Base-by-base conservation (phyloP, 2,113 vertebrate genomes). In the Apteryx mantelli region DNA sequence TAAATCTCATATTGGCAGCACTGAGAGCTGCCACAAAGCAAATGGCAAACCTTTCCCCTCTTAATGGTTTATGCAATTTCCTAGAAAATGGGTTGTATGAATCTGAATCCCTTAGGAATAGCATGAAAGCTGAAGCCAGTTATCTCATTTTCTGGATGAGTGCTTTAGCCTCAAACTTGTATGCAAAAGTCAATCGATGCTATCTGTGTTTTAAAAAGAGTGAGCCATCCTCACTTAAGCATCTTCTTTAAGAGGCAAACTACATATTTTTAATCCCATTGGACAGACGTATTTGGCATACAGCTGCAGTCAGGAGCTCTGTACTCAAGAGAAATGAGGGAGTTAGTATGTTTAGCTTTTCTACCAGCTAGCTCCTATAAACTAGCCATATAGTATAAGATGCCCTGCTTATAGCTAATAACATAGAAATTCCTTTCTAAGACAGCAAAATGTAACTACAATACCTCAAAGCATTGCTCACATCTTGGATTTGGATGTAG, bases 91-190 rank as follows among this genome's bases (percentile, higher is more conserved):
- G 22, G 8, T 16, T 91, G 34, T 56, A 48, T 70, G 77, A 75
- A 68, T 77, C 52, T 85, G 64, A 85, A 55, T 86, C 66, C 42
- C 56, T 89, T 91, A 66, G 82, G 81, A 94, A 55, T 30, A 69
- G 30, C 44, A 69, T 75, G 66, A 79, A 89, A 82, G 42, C 19
- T 64, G 38, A 79, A 91, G 38, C 15, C 34, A 86, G 42, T 89
- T 91, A 91, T 55, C 76, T 86, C 14, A 53, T 86, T 95, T 95
- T 91, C 66, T 70, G 38, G 50, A 79, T 60, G 71, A 94, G 21
- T 75, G 66, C 66, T 94, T 82, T 60, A 86, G 77, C 34, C 66
- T 86, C 22, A 65, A 44, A 86, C 18, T 48, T 82, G 7, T 52
- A 68, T 0, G 2, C 32, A 88, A 25, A 91, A 77, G 46, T 58